Conservation (phyloP, 2,888 invertebrate species). For the Andrena bucephala region DNA sequence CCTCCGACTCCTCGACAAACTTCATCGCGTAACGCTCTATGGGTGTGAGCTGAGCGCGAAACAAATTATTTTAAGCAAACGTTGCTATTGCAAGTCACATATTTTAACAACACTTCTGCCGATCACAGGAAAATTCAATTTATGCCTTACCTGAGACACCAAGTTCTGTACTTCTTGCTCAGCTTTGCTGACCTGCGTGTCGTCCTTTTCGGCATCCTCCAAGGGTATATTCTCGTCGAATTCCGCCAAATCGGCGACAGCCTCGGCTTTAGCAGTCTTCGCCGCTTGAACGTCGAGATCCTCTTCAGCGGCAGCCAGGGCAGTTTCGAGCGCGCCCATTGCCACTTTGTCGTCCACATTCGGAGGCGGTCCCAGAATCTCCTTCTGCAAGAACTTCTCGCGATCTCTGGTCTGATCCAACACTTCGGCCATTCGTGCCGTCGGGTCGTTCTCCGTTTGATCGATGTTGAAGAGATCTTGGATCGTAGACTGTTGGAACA, state of each 20-base stretch:
- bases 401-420: constrained; percentile 86
- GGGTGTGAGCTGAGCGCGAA: constrained; percentile 91
- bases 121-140: neutral
- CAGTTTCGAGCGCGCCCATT: constrained; percentile 90
- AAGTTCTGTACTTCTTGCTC: constrained; percentile 90
- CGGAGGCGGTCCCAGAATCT: constrained; percentile 65
- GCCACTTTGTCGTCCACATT: constrained; percentile 87
- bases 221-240: constrained; percentile 98
- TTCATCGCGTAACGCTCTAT: constrained; percentile 98
- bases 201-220: constrained; percentile 88
- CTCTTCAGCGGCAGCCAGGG: constrained; percentile 96
- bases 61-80: constrained; percentile 15
- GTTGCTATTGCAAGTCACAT: neutral
- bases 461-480: constrained; percentile 95
- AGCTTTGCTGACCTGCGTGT: constrained; percentile 89
- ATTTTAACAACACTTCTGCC: no score
- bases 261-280: constrained; percentile 95
- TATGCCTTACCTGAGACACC: constrained; percentile 88
- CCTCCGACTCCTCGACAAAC: constrained; percentile 95
- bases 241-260: constrained; percentile 95
- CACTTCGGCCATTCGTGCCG: constrained; percentile 87
- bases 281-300: constrained; percentile 97
- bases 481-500: constrained; percentile 90
- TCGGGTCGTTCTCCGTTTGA: constrained; percentile 87
- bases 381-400: constrained; percentile 81